Percentiles rank a stretch among this genome's conserved stretches.
phyloP scores from a whole-genome alignment of 2,888 invertebrate species.

The Drosophila cognata region DNA sequence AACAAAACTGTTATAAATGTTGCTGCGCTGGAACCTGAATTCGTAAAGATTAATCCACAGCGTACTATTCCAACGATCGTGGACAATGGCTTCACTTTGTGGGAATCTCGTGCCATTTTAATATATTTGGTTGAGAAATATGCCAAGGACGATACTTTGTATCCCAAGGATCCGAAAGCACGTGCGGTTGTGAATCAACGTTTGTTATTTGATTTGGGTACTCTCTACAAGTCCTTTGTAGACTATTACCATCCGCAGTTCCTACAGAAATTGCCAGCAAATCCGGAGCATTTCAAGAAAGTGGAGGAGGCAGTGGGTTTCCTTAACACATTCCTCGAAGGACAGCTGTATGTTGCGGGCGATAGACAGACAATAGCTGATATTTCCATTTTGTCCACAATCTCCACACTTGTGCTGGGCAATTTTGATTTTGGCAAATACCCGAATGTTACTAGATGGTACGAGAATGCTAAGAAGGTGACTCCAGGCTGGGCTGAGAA shows the following conservation, averaged over 20 bases:
- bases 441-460: constrained; percentile 89
- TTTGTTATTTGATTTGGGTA: constrained; percentile 92
- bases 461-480: constrained; percentile 86
- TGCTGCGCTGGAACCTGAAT: constrained; percentile 88
- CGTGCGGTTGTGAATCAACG: constrained; percentile 91
- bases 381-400: constrained; percentile 88
- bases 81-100: constrained; percentile 91
- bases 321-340: constrained; percentile 89
- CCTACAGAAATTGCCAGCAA: constrained; percentile 87
- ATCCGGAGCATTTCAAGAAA: constrained; percentile 88
- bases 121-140: constrained; percentile 92
- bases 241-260: constrained; percentile 89
- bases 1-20: constrained; percentile 87
- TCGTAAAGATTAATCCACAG: constrained; percentile 91
- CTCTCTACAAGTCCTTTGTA: constrained; percentile 88
- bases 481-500: constrained; percentile 87
- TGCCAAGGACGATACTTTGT: constrained; percentile 89
- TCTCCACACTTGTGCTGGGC: constrained; percentile 89
- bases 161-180: constrained; percentile 90
- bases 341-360: constrained; percentile 90
- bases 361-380: constrained; percentile 91
- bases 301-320: constrained; percentile 88
- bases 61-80: constrained; percentile 92
- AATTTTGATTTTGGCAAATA: constrained; percentile 89
- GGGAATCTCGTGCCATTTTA: constrained; percentile 93